Evolutionary conservation across 1,140 invertebrate genomes (phyloP).

Genomic region (Orius insidiosus): DNA sequence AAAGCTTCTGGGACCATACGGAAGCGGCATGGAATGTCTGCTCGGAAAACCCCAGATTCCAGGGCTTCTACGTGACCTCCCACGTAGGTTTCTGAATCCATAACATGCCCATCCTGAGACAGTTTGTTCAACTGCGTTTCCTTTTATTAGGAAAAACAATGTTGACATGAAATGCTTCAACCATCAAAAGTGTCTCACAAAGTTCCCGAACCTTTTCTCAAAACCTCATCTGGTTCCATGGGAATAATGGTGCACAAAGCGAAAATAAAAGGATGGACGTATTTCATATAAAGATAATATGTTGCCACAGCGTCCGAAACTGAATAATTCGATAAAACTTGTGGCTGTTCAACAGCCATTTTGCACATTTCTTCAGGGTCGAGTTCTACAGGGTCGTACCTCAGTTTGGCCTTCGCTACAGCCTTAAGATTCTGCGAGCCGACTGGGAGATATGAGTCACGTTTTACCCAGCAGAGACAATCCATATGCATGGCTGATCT

Average conservation of each 20-base stretch:
- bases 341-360: constrained; percentile 86
- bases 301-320: constrained; percentile 99
- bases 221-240: constrained; percentile 95
- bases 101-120: constrained; percentile 79
- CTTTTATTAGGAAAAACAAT: constrained; percentile 97
- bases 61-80: constrained; percentile 96
- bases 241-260: constrained; percentile 98
- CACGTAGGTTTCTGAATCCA: constrained; percentile 95
- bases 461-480: constrained; percentile 93
- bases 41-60: constrained; percentile 91
- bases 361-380: constrained; percentile 98
- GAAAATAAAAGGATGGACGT: constrained; percentile 98
- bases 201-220: constrained; percentile 88
- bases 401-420: constrained; percentile 89
- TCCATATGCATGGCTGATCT: constrained; percentile 92
- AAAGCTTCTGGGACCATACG: constrained; percentile 62
- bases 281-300: constrained; percentile 98
- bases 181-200: constrained; percentile 97
- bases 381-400: constrained; percentile 94
- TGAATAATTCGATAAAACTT: constrained; percentile 90
- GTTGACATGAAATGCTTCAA: constrained; percentile 88
- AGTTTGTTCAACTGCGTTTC: constrained; percentile 73
- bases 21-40: constrained; percentile 81
- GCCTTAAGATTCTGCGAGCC: constrained; percentile 96
- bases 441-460: constrained; percentile 91